Percentiles rank a stretch among this genome's conserved stretches.
phyloP scores from a whole-genome alignment of 2,888 invertebrate genomes.

The Megalurothrips usitatus region DNA sequence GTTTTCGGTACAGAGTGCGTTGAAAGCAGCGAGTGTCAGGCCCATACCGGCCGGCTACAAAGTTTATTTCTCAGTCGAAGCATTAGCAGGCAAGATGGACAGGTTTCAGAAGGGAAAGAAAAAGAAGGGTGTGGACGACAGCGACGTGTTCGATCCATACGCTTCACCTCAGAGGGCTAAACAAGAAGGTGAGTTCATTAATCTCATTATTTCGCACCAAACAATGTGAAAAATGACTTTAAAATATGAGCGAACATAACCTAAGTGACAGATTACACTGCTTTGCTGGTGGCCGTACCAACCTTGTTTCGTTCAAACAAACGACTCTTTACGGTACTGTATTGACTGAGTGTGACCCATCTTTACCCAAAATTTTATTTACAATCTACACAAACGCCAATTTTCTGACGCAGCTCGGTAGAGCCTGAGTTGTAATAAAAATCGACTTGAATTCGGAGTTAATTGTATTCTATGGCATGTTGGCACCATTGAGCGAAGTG shows the following conservation, averaged over 20 bases:
- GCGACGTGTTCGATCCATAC: constrained; percentile 32
- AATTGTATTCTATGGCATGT: too few species aligned
- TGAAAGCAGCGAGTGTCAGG: not conserved
- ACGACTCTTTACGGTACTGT: not conserved
- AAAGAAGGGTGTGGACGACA: constrained; percentile 33
- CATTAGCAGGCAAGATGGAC: not conserved
- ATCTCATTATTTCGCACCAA: not conserved
- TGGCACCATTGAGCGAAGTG: too few species aligned
- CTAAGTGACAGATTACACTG: not conserved
- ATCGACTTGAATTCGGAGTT: too few species aligned
- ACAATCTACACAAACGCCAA: not conserved
- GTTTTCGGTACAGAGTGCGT: not conserved
- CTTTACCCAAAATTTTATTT: not conserved
- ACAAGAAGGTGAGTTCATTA: constrained; percentile 34
- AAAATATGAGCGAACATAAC: not conserved
- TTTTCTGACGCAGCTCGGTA: too few species aligned
- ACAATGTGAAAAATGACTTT: not conserved
- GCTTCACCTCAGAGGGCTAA: constrained; percentile 33
- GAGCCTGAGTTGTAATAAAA: too few species aligned
- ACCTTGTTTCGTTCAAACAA: not conserved
- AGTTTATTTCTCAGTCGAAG: not conserved
- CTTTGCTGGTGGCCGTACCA: not conserved
- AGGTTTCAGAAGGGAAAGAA: constrained; percentile 32
- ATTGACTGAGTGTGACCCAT: not conserved
- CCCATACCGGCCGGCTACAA: not conserved